Evolutionary conservation across 2,888 invertebrate species (phyloP), one percentile per base, ranked within the genome.

Genomic region (Nomada hirtipes): DNA sequence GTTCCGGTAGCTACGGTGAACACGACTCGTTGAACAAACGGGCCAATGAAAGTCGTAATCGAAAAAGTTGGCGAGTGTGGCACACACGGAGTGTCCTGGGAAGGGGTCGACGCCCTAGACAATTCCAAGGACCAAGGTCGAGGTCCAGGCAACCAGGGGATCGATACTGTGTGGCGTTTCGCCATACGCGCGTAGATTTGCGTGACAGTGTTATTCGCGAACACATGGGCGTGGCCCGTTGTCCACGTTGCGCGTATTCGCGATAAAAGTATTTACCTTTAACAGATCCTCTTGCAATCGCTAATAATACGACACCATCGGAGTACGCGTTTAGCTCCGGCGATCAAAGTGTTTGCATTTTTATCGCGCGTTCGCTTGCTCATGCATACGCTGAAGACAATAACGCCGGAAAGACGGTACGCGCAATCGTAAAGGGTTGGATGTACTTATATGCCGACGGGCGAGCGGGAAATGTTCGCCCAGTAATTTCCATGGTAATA

Each of bases 101-200:
- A 76, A 76, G 47, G 84, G 89, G 85, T 89, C 86, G 89, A 64
- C 72, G 84, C 76, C 84, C 84, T 72, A 61, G 47, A 50, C 68
- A 29, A 88, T 84, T 87, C 90, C 85, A 90, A 91, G 89, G 90
- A 91, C 88, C 92, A 92, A 92, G 92, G 92, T 92, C 92, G 92
- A 92, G 91, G 92, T 91, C 89, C 90, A 88, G 80, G 74, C 79
- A 65, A 76, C 82, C 67, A 75, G 55, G 73, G 78, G 88, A 91
- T 92, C 91, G 91, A 92, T 92, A 91, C 74, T 67, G 42, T 18
- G 42, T 50, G 36, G 36, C 36, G 29, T 29, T 29, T 29, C 29
- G 44, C 71, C 60, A 55, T 23, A 63, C 53, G 67, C n/a, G 52
- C 53, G 67, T 52, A 44, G 47, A 72, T 72, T 78, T 63, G 71